Evolutionary conservation across 2,888 invertebrate genomes (phyloP).

Genomic region (Tholera decimalis): DNA sequence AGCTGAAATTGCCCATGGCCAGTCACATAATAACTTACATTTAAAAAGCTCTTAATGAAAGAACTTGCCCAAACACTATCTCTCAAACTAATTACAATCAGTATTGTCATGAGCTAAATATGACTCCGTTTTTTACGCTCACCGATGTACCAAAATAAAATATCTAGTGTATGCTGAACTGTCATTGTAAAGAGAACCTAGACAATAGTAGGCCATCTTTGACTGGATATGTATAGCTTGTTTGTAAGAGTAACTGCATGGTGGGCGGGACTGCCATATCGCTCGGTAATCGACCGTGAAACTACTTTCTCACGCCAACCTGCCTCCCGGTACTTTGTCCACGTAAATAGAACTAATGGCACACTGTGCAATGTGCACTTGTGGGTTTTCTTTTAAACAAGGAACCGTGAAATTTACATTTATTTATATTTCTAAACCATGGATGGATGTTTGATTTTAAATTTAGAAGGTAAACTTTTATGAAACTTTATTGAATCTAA

Average conservation of each 20-base stretch:
- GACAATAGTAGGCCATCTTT: background rate
- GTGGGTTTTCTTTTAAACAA: background rate
- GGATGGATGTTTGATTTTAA: background rate
- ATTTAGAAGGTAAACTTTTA: background rate
- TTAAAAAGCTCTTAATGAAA: no score
- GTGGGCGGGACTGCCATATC: conserved; percentile 58
- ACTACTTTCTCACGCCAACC: conserved; percentile 65
- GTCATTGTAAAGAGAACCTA: background rate
- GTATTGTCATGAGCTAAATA: conserved; percentile 40
- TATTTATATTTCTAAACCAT: no score
- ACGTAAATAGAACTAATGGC: conserved; percentile 27
- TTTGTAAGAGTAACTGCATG: conserved; percentile 15
- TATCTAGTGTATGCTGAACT: background rate
- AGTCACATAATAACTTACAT: no score
- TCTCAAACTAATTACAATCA: conserved; percentile 40
- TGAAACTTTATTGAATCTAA: no score
- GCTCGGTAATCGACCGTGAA: conserved; percentile 64
- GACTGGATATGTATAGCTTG: background rate
- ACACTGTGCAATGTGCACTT: conserved; percentile 24
- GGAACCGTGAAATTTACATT: no score
- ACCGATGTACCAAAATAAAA: background rate
- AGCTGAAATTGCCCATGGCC: no score
- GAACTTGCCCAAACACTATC: background rate
- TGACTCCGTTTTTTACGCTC: conserved; percentile 19
- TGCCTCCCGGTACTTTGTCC: conserved; percentile 43